phyloP scores from a whole-genome alignment of 2,888 invertebrate genomes.

The Actias luna region DNA sequence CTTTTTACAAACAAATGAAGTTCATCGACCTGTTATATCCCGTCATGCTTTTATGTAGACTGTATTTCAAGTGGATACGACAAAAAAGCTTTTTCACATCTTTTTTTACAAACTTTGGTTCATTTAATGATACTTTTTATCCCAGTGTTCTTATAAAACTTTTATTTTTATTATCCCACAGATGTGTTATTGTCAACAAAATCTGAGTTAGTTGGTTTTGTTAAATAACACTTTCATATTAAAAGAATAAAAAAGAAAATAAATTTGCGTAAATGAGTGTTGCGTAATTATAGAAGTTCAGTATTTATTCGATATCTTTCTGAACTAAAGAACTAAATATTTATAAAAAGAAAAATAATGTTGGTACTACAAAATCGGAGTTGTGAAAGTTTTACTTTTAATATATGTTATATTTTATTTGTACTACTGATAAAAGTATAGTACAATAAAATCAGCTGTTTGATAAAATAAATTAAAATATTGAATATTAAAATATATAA shows the following conservation, averaged over 20 bases:
- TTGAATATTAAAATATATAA: too few relatives aligned
- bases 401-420: too few relatives aligned
- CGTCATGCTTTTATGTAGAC: constrained; percentile 37
- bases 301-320: not conserved
- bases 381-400: too few relatives aligned
- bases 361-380: not conserved
- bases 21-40: constrained; percentile 37
- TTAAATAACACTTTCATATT: not conserved
- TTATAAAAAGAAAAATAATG: not conserved
- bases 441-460: too few relatives aligned
- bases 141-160: constrained; percentile 12
- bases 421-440: too few relatives aligned
- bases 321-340: not conserved
- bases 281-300: not conserved
- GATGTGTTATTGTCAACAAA: not conserved
- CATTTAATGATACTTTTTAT: constrained; percentile 6
- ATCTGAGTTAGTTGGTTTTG: not conserved
- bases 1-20: constrained; percentile 49
- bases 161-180: constrained; percentile 15
- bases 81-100: constrained; percentile 25
- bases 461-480: too few relatives aligned
- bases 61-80: constrained; percentile 36
- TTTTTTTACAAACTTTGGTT: constrained; percentile 18
- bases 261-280: not conserved
- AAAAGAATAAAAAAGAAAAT: not conserved